These are phyloP conservation scores for Acanthococcus lagerstroemiae DNA, from an alignment of 2,888 invertebrate genomes.

Conservation along the genomic window DNA sequence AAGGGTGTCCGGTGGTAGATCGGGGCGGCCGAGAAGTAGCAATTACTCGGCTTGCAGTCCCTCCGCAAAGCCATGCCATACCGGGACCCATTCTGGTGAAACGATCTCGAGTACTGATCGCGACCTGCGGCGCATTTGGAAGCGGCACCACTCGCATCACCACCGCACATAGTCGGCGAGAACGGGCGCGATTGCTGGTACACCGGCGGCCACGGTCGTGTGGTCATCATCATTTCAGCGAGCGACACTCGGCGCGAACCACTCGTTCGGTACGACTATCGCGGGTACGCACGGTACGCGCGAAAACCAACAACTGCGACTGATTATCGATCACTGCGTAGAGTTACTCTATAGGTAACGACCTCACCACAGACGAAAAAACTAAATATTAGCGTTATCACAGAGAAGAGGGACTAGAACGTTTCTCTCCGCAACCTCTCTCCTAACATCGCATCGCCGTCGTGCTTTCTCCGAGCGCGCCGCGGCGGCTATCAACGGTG, in stretches of 20 bases:
- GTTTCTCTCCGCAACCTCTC: too few species aligned
- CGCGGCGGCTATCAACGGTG: too few species aligned
- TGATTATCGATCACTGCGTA: not conserved
- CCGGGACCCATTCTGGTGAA: not conserved
- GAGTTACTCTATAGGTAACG: too few species aligned
- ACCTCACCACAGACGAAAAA: too few species aligned
- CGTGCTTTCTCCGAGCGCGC: too few species aligned
- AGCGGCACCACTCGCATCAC: constrained; percentile 31
- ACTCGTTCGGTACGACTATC: too few species aligned
- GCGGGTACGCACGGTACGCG: not conserved
- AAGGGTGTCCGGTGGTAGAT: constrained; percentile 15
- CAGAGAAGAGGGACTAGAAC: too few species aligned
- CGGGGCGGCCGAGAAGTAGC: constrained; percentile 44
- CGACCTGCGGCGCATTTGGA: constrained; percentile 12
- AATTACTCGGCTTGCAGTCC: constrained; percentile 44
- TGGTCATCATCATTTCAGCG: constrained; percentile 42
- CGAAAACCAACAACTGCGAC: not conserved
- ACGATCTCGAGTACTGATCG: not conserved
- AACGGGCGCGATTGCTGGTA: constrained; percentile 43
- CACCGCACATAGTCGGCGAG: constrained; percentile 35
- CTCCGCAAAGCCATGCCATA: not conserved
- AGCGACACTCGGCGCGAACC: too few species aligned
- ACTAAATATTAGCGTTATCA: too few species aligned
- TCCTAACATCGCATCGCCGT: too few species aligned
- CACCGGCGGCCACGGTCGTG: constrained; percentile 57